These are phyloP conservation scores for Chanos chanos DNA, from an alignment of 2,797 vertebrate species.

Conservation along the genomic window DNA sequence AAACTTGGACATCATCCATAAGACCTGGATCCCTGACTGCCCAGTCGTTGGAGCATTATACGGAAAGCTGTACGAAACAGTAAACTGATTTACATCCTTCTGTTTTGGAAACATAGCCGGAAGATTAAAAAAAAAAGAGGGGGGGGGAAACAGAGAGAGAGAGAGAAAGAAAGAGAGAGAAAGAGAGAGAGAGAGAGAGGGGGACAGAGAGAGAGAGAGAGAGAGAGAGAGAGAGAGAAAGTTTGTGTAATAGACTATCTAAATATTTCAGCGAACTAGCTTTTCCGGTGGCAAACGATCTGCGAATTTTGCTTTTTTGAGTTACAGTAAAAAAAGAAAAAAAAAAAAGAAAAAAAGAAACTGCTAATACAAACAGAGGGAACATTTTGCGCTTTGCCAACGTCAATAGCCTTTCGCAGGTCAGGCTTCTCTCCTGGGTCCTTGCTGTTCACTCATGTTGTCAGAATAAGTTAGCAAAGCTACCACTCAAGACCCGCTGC, in stretches of 20 bases:
- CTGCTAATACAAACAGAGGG: conserved; percentile 47
- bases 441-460: conserved; percentile 41
- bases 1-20: conserved; percentile 41
- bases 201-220: neutral
- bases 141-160: neutral
- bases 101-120: conserved; percentile 50
- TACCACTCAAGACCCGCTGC: conserved; percentile 33
- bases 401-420: conserved; percentile 44
- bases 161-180: neutral
- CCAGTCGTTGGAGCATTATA: conserved; percentile 13
- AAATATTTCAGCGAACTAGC: conserved; percentile 39
- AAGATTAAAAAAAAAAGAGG: conserved; percentile 16
- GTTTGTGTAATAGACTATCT: conserved; percentile 10
- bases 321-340: conserved; percentile 55
- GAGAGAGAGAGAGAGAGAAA: neutral
- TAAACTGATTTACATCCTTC: conserved; percentile 33
- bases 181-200: neutral
- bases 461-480: conserved; percentile 39
- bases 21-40: conserved; percentile 10
- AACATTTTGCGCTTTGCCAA: conserved; percentile 45
- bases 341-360: too few species aligned
- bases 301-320: conserved; percentile 51
- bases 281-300: conserved; percentile 44
- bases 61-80: conserved; percentile 32
- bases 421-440: conserved; percentile 25